phyloP scores from a whole-genome alignment of 2,888 invertebrate genomes.

The Eupithecia vulgata region DNA sequence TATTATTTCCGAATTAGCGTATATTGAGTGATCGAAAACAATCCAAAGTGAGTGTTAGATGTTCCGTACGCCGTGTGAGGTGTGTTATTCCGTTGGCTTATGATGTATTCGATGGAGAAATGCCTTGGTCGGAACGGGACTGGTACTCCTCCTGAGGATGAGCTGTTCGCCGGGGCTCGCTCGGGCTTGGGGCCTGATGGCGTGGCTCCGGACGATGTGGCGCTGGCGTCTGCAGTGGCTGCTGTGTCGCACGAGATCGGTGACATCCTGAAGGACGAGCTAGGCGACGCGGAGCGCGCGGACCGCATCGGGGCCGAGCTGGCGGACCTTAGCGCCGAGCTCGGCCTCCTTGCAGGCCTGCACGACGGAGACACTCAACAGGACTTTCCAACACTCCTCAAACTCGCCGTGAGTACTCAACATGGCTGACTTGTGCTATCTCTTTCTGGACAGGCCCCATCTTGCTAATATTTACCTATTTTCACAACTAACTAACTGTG shows the following conservation, averaged over 20 bases:
- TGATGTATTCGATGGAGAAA: slow-evolving; percentile 82
- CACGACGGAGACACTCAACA: slow-evolving; percentile 73
- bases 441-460: slow-evolving; percentile 25
- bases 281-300: slow-evolving; percentile 74
- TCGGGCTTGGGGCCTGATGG: slow-evolving; percentile 63
- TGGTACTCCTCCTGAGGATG: slow-evolving; percentile 65
- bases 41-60: slow-evolving; percentile 75
- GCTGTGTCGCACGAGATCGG: slow-evolving; percentile 79
- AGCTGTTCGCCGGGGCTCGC: slow-evolving; percentile 66
- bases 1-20: slow-evolving; percentile 65
- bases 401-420: slow-evolving; percentile 75
- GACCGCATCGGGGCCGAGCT: slow-evolving; percentile 76
- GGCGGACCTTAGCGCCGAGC: slow-evolving; percentile 75
- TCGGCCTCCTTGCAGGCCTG: slow-evolving; percentile 74
- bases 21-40: slow-evolving; percentile 70
- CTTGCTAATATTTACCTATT: slow-evolving; percentile 43
- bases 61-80: slow-evolving; percentile 72
- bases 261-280: slow-evolving; percentile 77
- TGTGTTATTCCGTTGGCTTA: slow-evolving; percentile 74
- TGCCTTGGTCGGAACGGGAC: slow-evolving; percentile 71
- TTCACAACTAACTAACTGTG: slow-evolving; percentile 32
- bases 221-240: slow-evolving; percentile 66
- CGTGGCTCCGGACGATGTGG: slow-evolving; percentile 71
- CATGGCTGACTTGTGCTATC: slow-evolving; percentile 57
- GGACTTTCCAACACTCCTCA: slow-evolving; percentile 75